These are phyloP conservation scores for Rhinogobio ventralis DNA, from an alignment of 2,797 vertebrate species.

Conservation along the genomic window DNA sequence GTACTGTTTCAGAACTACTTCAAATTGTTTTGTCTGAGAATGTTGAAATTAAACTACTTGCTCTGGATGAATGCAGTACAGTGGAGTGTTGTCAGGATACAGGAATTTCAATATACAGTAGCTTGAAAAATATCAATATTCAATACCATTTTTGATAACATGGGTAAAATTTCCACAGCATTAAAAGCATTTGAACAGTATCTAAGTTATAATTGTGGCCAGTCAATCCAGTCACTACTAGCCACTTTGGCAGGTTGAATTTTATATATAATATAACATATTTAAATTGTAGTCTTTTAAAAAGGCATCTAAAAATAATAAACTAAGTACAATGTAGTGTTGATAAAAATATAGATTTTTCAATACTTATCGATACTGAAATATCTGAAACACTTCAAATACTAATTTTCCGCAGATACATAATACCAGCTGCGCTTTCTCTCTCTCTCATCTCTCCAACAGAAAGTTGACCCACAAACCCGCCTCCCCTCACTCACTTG, in stretches of 20 bases:
- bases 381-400: too few relatives aligned
- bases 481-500: too few relatives aligned
- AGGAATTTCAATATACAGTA: background rate
- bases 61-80: background rate
- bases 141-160: background rate
- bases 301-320: background rate
- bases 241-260: background rate
- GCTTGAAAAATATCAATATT: background rate
- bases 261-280: background rate
- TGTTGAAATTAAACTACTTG: background rate
- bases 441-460: background rate
- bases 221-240: too few relatives aligned
- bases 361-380: too few relatives aligned
- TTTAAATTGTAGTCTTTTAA: background rate
- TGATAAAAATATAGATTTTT: background rate
- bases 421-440: background rate
- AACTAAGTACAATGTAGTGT: background rate
- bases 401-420: too few relatives aligned
- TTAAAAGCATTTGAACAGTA: background rate
- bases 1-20: background rate
- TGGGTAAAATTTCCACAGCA: background rate
- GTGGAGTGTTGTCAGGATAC: background rate
- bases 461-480: background rate
- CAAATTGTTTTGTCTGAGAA: background rate
- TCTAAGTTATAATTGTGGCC: background rate